Evolutionary conservation across 1,140 invertebrate genomes (phyloP), one percentile per base, ranked within the genome.

Genomic region (Tetragnatha versicolor): DNA sequence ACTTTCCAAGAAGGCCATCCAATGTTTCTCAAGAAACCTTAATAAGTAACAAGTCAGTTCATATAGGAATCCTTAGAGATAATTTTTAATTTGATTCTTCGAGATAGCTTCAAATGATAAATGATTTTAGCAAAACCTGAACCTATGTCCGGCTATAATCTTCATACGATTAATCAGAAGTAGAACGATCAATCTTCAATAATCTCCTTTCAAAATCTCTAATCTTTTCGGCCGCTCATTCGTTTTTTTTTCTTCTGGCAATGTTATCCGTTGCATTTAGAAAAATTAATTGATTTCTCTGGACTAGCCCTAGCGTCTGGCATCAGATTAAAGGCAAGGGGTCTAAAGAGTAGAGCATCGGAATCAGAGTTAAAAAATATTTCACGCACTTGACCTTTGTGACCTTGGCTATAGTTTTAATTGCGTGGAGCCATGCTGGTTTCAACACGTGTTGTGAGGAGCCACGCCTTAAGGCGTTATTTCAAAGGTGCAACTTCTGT

Each of bases 41-140:
- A 63, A 63, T 63, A 63, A 63, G 60, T 63, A 66, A 69, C 68
- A 70, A 70, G 51, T 53, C 55, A 70, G 35, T 70, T 42, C 68
- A 65, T 17, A 31, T n/a, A 60, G 12, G 35, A 31, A 73, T 47
- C 53, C 37, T 60, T 60, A 60, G 45, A 73, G 69, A 73, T 73
- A 60, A 42, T 60, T 73, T 73, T 60, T 73, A 73, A 73, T 73
- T 73, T 73, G 69, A 73, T 73, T 60, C 35, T 39, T 55, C 20
- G 68, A 33, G 68, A 70, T 70, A 70, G 68, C 22, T 70, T 20
- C 29, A 20, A 35, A 14, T 55, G 68, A 70, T 70, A 51, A 53
- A 70, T 70, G 49, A n/a, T 70, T 37, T n/a, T 39, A 12, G 2
- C 20, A 60, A 45, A 73, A 60, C 27, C 39, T 47, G 27, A 60